These are phyloP conservation scores for Gymnosoma rotundatum DNA, from an alignment of 2,888 invertebrate species.

Conservation along the genomic window DNA sequence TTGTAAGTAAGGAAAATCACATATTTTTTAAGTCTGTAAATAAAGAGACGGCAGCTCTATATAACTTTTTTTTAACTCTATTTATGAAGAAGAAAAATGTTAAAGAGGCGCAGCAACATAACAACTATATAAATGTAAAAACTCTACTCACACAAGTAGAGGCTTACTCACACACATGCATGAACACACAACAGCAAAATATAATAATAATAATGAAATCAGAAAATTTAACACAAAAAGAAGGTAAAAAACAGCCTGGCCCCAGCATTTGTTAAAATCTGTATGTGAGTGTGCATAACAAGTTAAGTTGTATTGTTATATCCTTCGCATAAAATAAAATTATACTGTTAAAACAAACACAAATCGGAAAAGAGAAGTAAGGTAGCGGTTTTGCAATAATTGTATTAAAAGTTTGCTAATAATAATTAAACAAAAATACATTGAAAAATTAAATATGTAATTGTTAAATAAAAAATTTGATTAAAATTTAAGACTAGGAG, in stretches of 20 bases:
- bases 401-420: slow-evolving; percentile 64
- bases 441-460: neutral
- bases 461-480: slow-evolving; percentile 5
- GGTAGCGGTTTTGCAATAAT: slow-evolving; percentile 75
- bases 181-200: neutral
- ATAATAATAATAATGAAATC: neutral
- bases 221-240: neutral
- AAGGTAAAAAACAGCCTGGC: slow-evolving; percentile 3
- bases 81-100: slow-evolving; percentile 30
- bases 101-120: slow-evolving; percentile 63
- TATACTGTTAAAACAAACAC: slow-evolving; percentile 66
- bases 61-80: neutral
- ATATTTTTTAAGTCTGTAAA: too few species aligned
- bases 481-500: neutral
- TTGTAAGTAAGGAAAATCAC: too few species aligned
- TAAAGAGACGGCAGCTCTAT: slow-evolving; percentile 24
- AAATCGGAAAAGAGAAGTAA: slow-evolving; percentile 73
- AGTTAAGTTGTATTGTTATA: slow-evolving; percentile 47
- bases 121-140: slow-evolving; percentile 19
- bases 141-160: slow-evolving; percentile 11
- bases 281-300: slow-evolving; percentile 3
- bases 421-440: neutral
- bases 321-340: slow-evolving; percentile 46
- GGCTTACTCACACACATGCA: too few species aligned
- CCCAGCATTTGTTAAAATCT: slow-evolving; percentile 1